These are phyloP conservation scores for Bicyclus anynana DNA, from an alignment of 1,140 invertebrate species.

Conservation along the genomic window DNA sequence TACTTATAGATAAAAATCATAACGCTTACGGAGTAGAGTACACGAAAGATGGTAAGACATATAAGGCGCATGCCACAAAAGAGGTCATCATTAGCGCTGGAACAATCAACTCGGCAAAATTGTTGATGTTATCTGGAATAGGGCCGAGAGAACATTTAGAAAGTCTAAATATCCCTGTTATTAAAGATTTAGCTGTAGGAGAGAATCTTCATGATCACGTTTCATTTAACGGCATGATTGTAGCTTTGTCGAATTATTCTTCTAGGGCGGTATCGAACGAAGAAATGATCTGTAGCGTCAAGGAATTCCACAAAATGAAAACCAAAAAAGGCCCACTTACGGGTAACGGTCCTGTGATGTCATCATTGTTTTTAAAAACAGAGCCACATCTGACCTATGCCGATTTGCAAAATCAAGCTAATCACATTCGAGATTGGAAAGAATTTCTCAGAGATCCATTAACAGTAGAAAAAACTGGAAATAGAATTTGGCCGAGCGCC, in stretches of 20 bases:
- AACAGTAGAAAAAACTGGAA: no score
- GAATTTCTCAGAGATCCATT: conserved; percentile 28
- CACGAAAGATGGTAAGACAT: conserved; percentile 72
- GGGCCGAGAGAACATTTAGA: conserved; percentile 80
- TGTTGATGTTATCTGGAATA: conserved; percentile 85
- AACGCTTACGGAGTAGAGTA: conserved; percentile 47
- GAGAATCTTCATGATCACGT: conserved; percentile 89
- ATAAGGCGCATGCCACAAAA: conserved; percentile 73
- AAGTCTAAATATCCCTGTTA: conserved; percentile 77
- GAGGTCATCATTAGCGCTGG: conserved; percentile 81
- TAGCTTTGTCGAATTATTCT: conserved; percentile 75
- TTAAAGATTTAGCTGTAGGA: conserved; percentile 82
- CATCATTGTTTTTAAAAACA: conserved; percentile 71
- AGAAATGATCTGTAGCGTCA: conserved; percentile 17
- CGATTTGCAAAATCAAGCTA: conserved; percentile 77
- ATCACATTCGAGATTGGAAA: conserved; percentile 12
- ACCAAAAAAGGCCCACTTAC: conserved; percentile 63
- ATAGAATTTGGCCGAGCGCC: conserved; percentile 26
- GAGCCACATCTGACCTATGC: conserved; percentile 65
- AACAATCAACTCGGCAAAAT: conserved; percentile 82
- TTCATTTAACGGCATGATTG: conserved; percentile 77
- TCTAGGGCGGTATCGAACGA: conserved; percentile 13
- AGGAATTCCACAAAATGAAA: conserved; percentile 19
- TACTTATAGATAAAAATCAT: conserved; percentile 82
- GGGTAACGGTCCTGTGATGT: conserved; percentile 66